phyloP scores from a whole-genome alignment of 2,113 vertebrate species.

The Lasiurus borealis region DNA sequence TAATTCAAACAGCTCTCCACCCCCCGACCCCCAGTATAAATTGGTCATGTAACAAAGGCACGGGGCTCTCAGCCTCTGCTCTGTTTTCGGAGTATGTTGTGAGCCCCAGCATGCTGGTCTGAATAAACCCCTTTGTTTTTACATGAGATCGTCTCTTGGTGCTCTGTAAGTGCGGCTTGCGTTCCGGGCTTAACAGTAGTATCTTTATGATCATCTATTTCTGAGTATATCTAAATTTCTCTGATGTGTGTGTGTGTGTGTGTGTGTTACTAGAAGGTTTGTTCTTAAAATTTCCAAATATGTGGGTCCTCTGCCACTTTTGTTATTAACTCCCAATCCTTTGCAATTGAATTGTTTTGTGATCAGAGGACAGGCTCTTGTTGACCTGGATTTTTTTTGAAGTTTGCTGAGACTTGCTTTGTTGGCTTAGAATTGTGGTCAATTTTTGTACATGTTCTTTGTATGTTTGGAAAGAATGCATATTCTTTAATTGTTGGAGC shows the following conservation, averaged over 20 bases:
- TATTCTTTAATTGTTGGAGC: background rate
- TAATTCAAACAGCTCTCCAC: too few relatives aligned
- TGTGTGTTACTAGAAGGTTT: constrained; percentile 1
- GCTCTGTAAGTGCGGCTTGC: too few relatives aligned
- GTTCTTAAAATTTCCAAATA: background rate
- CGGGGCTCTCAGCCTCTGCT: too few relatives aligned
- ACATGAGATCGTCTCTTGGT: too few relatives aligned
- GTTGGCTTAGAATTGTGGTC: background rate
- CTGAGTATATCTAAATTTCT: background rate
- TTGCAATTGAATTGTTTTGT: background rate
- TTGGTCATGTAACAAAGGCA: too few relatives aligned
- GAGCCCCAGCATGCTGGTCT: too few relatives aligned
- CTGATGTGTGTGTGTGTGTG: background rate
- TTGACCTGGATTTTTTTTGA: background rate
- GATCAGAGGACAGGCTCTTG: background rate
- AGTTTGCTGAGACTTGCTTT: background rate
- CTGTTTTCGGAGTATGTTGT: too few relatives aligned
- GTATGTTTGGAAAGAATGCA: background rate
- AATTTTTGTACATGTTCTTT: background rate
- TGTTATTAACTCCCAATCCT: background rate
- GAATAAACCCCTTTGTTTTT: too few relatives aligned
- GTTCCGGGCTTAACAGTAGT: too few relatives aligned
- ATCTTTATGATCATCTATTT: background rate
- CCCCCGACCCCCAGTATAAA: too few relatives aligned
- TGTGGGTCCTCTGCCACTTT: background rate